A percentile compares a stretch with the other conserved stretches of the same genome.
Evolutionary conservation across 2,888 invertebrate species (phyloP).

Genomic region (Heliconius erato): DNA sequence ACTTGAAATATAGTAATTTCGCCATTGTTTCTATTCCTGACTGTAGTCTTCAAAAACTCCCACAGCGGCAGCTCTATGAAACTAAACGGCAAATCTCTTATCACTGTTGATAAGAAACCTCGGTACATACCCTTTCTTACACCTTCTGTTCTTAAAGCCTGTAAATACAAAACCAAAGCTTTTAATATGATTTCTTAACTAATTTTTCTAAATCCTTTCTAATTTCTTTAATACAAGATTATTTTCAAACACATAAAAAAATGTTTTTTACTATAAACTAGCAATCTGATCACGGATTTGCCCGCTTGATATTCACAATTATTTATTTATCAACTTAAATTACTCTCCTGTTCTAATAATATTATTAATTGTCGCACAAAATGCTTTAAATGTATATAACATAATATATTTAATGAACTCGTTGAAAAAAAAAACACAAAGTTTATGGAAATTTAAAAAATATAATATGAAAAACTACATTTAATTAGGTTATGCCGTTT

Average conservation of each 20-base stretch:
- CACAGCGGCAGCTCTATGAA: slow-evolving; percentile 98
- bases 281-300: neutral
- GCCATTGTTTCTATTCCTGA: slow-evolving; percentile 67
- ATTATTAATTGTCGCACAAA: too few relatives aligned
- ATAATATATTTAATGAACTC: too few relatives aligned
- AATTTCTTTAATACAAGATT: too few relatives aligned
- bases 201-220: too few relatives aligned
- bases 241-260: neutral
- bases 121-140: slow-evolving; percentile 88
- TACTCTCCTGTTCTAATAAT: too few relatives aligned
- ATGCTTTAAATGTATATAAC: too few relatives aligned
- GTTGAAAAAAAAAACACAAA: too few relatives aligned
- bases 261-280: neutral
- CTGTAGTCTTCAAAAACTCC: slow-evolving; percentile 92
- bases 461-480: too few relatives aligned
- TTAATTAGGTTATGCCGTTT: too few relatives aligned
- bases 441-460: too few relatives aligned
- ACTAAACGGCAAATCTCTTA: slow-evolving; percentile 96
- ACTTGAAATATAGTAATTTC: slow-evolving; percentile 75
- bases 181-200: too few relatives aligned
- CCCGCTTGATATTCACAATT: neutral
- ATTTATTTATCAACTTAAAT: neutral
- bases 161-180: slow-evolving; percentile 16
- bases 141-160: slow-evolving; percentile 88
- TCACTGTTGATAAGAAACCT: slow-evolving; percentile 90